A percentile compares a stretch with the other conserved stretches of the same genome.
Evolutionary conservation across 2,113 vertebrate species (phyloP).

Genomic region (Numenius arquata): DNA sequence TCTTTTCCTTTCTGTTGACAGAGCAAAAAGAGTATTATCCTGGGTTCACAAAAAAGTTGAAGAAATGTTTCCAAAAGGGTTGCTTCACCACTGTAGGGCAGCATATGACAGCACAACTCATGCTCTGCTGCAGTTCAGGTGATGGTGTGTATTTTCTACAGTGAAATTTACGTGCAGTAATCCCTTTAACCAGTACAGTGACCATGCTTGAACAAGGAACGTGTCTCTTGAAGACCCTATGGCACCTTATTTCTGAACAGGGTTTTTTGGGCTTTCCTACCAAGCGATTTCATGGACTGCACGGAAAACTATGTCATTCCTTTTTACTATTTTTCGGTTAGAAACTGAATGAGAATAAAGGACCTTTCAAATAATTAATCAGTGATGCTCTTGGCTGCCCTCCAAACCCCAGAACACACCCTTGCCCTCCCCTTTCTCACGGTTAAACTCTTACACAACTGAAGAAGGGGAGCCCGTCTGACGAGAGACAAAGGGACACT

Average conservation of each 20-base stretch:
- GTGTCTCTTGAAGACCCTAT: neutral
- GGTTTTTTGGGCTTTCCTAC: neutral
- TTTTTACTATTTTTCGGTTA: neutral
- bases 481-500: neutral
- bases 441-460: neutral
- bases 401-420: neutral
- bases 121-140: neutral
- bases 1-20: neutral
- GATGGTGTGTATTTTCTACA: fast-evolving
- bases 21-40: neutral
- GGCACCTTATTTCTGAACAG: neutral
- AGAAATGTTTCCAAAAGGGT: neutral
- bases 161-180: neutral
- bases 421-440: neutral
- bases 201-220: neutral
- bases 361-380: slow-evolving; percentile 16
- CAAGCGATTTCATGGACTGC: neutral
- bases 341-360: neutral
- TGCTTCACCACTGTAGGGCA: neutral
- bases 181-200: neutral
- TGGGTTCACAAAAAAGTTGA: neutral
- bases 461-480: neutral
- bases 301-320: neutral
- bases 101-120: neutral
- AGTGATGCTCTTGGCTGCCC: neutral